A percentile compares a stretch with the other conserved stretches of the same genome.
These are phyloP conservation scores for Falco berigora DNA, from an alignment of 2,797 vertebrate genomes.

Conservation along the genomic window DNA sequence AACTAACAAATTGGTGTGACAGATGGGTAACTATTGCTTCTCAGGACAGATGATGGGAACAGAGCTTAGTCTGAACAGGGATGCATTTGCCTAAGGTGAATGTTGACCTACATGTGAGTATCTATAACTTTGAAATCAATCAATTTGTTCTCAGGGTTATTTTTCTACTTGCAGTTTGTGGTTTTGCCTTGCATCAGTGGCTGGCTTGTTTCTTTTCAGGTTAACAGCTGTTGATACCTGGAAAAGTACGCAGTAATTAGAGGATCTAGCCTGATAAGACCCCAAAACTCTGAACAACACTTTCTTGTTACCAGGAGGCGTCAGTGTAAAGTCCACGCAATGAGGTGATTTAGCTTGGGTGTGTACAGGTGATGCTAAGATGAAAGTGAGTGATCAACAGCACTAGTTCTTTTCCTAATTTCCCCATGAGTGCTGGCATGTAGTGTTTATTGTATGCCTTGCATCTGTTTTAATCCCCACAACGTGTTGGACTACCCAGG, in stretches of 20 bases:
- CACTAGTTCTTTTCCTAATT: neutral
- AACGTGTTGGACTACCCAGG: neutral
- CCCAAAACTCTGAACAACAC: neutral
- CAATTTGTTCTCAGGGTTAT: neutral
- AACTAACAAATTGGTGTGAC: neutral
- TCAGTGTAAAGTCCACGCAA: neutral
- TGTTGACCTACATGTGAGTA: neutral
- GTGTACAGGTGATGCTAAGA: slow-evolving; percentile 42
- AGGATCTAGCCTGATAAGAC: neutral
- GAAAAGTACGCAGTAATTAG: neutral
- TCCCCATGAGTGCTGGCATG: neutral
- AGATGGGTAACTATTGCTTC: neutral
- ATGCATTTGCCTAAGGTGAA: neutral
- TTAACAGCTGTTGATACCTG: neutral
- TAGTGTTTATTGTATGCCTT: neutral
- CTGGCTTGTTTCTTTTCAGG: neutral
- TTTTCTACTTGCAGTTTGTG: neutral
- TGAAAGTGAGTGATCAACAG: slow-evolving; percentile 23
- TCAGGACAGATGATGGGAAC: neutral
- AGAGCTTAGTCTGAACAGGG: neutral
- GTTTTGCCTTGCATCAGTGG: neutral
- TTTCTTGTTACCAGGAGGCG: neutral
- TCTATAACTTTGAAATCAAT: neutral
- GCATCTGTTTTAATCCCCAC: neutral
- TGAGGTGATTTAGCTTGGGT: slow-evolving; percentile 41